Evolutionary conservation across 1,140 invertebrate species (phyloP).

Genomic region (Drosophila rhopaloa): DNA sequence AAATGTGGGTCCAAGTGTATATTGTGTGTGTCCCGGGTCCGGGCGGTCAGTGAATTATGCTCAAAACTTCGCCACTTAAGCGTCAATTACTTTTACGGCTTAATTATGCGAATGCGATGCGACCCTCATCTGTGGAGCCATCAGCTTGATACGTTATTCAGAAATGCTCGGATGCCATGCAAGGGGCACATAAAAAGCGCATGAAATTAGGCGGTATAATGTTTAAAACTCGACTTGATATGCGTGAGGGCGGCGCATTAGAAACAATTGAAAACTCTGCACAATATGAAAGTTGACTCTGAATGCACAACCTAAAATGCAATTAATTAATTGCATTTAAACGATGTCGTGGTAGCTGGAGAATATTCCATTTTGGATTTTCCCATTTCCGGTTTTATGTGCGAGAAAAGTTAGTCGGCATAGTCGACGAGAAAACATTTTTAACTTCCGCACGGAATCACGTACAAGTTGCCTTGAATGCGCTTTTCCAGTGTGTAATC

Average conservation of each 20-base stretch:
- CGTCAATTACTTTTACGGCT: constrained; percentile 75
- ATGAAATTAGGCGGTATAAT: constrained; percentile 36
- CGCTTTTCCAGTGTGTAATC: constrained; percentile 49
- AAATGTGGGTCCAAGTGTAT: constrained; percentile 46
- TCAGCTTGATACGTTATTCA: constrained; percentile 17
- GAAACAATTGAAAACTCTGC: constrained; percentile 34
- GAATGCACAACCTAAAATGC: constrained; percentile 47
- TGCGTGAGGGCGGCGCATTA: constrained; percentile 61
- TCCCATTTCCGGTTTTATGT: constrained; percentile 27
- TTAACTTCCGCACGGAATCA: constrained; percentile 58
- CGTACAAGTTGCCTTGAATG: constrained; percentile 54
- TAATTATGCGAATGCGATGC: constrained; percentile 66
- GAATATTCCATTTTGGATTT: constrained; percentile 15
- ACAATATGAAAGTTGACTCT: constrained; percentile 21
- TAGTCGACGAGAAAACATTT: constrained; percentile 37
- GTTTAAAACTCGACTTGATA: background rate
- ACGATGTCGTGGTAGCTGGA: background rate
- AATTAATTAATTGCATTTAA: constrained; percentile 73
- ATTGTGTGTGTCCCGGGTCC: constrained; percentile 6
- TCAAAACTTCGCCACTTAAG: constrained; percentile 73
- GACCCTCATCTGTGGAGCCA: constrained; percentile 51
- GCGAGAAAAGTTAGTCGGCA: constrained; percentile 26
- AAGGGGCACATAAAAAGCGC: constrained; percentile 65
- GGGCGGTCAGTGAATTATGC: constrained; percentile 61
- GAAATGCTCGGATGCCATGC: constrained; percentile 55